These are phyloP conservation scores for Azorinus chamasolen DNA, from an alignment of 2,888 invertebrate species.

Conservation along the genomic window DNA sequence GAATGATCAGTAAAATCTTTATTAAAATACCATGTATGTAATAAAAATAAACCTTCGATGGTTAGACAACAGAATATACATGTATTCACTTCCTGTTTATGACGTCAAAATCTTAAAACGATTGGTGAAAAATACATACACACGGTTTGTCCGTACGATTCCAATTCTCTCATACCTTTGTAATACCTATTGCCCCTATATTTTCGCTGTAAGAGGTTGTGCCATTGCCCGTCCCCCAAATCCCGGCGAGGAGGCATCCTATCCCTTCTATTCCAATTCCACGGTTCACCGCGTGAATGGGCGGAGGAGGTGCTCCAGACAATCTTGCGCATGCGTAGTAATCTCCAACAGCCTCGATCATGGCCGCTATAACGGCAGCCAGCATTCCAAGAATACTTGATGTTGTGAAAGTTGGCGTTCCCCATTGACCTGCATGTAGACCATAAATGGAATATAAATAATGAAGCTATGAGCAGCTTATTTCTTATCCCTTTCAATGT, in stretches of 20 bases:
- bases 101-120: too few relatives aligned
- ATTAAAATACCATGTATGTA: too few relatives aligned
- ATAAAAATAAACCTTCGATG: too few relatives aligned
- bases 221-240: conserved; percentile 95
- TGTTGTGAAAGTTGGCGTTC: conserved; percentile 79
- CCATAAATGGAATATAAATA: conserved; percentile 79
- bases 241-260: conserved; percentile 93
- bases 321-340: conserved; percentile 73
- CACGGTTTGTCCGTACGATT: too few relatives aligned
- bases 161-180: conserved; percentile 90
- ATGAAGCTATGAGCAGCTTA: too few relatives aligned
- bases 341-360: conserved; percentile 57
- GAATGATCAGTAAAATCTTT: too few relatives aligned
- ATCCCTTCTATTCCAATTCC: conserved; percentile 93
- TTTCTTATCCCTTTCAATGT: too few relatives aligned
- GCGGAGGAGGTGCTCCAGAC: conserved; percentile 92
- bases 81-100: too few relatives aligned
- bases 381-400: conserved; percentile 83
- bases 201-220: conserved; percentile 96
- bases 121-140: too few relatives aligned
- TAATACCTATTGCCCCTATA: conserved; percentile 95
- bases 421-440: conserved; percentile 81
- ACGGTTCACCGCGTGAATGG: conserved; percentile 94
- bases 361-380: conserved; percentile 82
- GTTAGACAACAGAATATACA: too few relatives aligned